phyloP scores from a whole-genome alignment of 2,113 vertebrate species.

The Chaetorhynchus papuensis region DNA sequence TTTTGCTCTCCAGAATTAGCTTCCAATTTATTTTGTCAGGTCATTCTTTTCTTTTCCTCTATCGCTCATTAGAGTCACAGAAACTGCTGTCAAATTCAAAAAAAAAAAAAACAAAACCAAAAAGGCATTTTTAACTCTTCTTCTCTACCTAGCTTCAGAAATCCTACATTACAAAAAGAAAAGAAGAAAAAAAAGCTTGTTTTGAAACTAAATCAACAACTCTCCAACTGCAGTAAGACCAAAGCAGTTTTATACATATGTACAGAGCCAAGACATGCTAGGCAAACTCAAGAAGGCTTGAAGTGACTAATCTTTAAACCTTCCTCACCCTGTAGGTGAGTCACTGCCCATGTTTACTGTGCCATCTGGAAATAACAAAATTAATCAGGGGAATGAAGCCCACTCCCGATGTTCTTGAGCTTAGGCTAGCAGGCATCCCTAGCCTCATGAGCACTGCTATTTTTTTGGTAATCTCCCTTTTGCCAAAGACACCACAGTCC shows the following conservation, averaged over 20 bases:
- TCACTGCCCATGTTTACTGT: not conserved
- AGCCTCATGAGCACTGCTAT: fast-evolving
- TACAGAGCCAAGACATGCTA: not conserved
- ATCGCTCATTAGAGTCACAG: not conserved
- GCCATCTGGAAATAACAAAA: not conserved
- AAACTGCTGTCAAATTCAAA: not conserved
- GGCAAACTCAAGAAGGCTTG: not conserved
- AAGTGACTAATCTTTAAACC: not conserved
- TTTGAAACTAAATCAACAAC: not conserved
- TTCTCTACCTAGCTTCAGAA: not conserved
- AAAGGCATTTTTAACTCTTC: not conserved
- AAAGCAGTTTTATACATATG: not conserved
- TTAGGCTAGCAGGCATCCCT: not conserved
- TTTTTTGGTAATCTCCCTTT: not conserved
- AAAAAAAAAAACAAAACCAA: not conserved
- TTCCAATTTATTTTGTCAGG: constrained; percentile 47
- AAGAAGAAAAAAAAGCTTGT: not conserved
- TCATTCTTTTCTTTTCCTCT: constrained; percentile 18
- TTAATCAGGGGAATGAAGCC: not conserved
- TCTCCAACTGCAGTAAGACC: not conserved
- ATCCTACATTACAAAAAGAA: not conserved
- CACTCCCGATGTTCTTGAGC: not conserved
- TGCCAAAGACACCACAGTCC: not conserved
- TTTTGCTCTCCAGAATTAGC: constrained; percentile 53
- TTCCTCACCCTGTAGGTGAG: not conserved